phyloP scores from a whole-genome alignment of 2,888 invertebrate species.

The Sepiola atlantica region DNA sequence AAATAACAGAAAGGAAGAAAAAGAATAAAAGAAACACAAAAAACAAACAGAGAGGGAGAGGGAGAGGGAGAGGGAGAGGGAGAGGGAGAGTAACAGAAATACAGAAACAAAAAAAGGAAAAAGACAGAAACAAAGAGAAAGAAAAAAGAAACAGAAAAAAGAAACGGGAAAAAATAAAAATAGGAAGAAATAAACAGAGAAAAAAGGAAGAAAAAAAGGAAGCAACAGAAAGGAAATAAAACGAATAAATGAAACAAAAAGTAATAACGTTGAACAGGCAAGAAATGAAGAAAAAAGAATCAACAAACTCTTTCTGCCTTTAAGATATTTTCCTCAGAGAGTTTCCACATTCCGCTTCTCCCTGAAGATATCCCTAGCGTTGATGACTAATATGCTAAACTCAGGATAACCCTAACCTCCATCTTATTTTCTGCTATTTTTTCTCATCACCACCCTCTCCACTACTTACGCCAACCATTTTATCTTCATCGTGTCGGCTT shows the following conservation, averaged over 20 bases:
- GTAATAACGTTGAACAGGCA: background rate
- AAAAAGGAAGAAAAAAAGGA: background rate
- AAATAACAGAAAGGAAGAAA: background rate
- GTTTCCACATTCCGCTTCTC: background rate
- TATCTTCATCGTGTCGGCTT: background rate
- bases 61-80: background rate
- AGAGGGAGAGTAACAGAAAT: background rate
- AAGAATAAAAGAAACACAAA: background rate
- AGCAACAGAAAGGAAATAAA: background rate
- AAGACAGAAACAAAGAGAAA: background rate
- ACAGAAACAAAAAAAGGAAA: background rate
- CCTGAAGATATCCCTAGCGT: background rate
- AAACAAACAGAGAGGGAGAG: background rate
- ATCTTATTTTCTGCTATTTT: background rate
- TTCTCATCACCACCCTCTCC: no score
- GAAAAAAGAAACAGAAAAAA: background rate
- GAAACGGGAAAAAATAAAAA: no score
- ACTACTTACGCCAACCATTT: background rate
- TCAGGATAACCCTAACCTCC: background rate
- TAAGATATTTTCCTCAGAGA: background rate
- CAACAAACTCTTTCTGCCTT: background rate
- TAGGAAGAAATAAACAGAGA: no score
- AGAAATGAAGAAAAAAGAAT: background rate
- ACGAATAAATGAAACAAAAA: no score
- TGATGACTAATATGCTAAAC: background rate